These are phyloP conservation scores for Ficedula albicollis DNA, from an alignment of 2,797 vertebrate genomes.

Conservation along the genomic window DNA sequence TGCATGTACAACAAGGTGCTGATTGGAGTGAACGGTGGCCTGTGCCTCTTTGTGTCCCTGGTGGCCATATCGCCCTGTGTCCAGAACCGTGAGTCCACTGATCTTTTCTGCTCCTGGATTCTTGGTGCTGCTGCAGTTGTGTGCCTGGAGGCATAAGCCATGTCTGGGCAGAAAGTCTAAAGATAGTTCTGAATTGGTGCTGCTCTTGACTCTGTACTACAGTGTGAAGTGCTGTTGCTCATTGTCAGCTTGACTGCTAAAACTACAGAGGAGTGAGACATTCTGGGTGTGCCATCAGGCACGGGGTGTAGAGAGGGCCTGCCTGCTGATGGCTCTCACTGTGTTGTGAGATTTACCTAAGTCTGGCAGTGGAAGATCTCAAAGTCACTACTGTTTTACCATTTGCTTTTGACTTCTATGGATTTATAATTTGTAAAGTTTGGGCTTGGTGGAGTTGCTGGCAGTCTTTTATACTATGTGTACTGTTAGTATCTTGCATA, in stretches of 20 bases:
- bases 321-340: not conserved
- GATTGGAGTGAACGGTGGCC: slow-evolving; percentile 87
- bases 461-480: not conserved
- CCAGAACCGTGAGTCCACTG: slow-evolving; percentile 85
- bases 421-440: not conserved
- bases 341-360: not conserved
- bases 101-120: not conserved
- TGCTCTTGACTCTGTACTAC: not conserved
- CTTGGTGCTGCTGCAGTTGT: not conserved
- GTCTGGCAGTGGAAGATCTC: not conserved
- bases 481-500: not conserved
- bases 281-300: not conserved
- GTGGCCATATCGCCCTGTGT: slow-evolving; percentile 92
- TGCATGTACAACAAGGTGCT: slow-evolving; percentile 92
- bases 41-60: slow-evolving; percentile 90
- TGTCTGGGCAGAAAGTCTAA: not conserved
- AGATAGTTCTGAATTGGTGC: not conserved
- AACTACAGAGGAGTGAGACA: not conserved
- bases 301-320: not conserved
- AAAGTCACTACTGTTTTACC: not conserved
- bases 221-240: not conserved
- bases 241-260: not conserved
- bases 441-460: not conserved
- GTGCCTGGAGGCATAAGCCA: fast-evolving
- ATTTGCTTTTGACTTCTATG: not conserved